phyloP scores from a whole-genome alignment of 2,113 vertebrate genomes.

The Myotis brandtii region DNA sequence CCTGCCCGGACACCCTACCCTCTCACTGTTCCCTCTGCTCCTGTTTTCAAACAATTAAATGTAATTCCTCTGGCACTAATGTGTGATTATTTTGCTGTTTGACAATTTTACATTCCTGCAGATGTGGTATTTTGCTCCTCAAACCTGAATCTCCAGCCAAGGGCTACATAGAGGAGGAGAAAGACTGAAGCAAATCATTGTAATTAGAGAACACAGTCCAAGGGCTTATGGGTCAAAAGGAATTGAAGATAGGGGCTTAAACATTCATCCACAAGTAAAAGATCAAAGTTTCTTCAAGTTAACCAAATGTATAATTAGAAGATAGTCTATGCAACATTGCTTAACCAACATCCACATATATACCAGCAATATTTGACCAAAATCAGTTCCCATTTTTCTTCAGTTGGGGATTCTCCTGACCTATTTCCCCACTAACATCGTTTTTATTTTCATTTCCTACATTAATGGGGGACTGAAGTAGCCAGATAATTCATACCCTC shows the following conservation, averaged over 20 bases:
- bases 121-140: neutral
- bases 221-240: neutral
- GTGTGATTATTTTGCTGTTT: neutral
- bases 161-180: neutral
- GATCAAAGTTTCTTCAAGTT: neutral
- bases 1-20: neutral
- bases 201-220: neutral
- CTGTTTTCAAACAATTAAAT: slow-evolving; percentile 66
- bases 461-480: neutral
- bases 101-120: neutral
- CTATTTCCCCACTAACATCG: neutral
- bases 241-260: neutral
- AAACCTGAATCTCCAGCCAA: neutral
- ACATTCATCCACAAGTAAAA: neutral
- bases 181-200: neutral
- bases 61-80: slow-evolving; percentile 29
- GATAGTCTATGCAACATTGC: neutral
- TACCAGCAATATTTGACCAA: neutral
- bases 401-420: neutral
- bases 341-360: neutral
- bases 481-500: neutral
- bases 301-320: neutral
- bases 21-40: neutral
- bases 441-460: neutral
- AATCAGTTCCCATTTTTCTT: neutral